Evolutionary conservation across 30 jellyfish, hydroid and myxozoan genomes (phyloP), one percentile per base, ranked within the genome.

Genomic region (Hydractinia echinata): DNA sequence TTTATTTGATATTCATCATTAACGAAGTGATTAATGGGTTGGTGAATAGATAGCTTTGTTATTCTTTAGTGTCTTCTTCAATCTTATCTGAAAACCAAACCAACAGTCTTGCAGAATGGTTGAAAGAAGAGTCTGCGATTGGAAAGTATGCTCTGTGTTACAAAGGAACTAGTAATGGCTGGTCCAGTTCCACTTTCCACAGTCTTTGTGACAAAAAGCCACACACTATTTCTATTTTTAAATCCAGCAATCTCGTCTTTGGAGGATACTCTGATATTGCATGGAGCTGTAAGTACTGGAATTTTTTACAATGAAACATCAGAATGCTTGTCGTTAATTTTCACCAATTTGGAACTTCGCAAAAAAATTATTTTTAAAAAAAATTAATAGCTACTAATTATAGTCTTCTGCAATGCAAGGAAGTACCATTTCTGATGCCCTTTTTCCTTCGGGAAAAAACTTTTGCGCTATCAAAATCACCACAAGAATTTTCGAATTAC

Each of bases 251-350:
- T 62, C 30, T 15, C 73, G 73, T 62, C 16, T 62, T 62, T 62
- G 73, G 73, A 62, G 73, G 73, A 62, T 62, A 62, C 30, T 39
- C 73, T 15, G 73, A 62, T 50, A 62, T 62, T 62, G 50, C 73
- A 5, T 62, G 73, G 73, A 62, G 5, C 4, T 62, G 73, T 62
- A 62, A 62, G 73, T 50, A 62, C 10, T 62, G 10, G n/a, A n/a
- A n/a, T 56, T 56, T 56, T n/a, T 9, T 9, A 10, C 30, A 5
- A 15, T 62, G 73, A 6, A 10, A 62, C n/a, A n/a, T n/a, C n/a
- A n/a, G n/a, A n/a, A n/a, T n/a, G n/a, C n/a, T n/a, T n/a, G n/a
- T n/a, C n/a, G n/a, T n/a, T n/a, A n/a, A n/a, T n/a, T n/a, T n/a
- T n/a, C n/a, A n/a, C n/a, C n/a, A n/a, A n/a, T n/a, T n/a, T n/a